These are phyloP conservation scores for Calcarius ornatus DNA, from an alignment of 2,113 vertebrate species.

Conservation along the genomic window DNA sequence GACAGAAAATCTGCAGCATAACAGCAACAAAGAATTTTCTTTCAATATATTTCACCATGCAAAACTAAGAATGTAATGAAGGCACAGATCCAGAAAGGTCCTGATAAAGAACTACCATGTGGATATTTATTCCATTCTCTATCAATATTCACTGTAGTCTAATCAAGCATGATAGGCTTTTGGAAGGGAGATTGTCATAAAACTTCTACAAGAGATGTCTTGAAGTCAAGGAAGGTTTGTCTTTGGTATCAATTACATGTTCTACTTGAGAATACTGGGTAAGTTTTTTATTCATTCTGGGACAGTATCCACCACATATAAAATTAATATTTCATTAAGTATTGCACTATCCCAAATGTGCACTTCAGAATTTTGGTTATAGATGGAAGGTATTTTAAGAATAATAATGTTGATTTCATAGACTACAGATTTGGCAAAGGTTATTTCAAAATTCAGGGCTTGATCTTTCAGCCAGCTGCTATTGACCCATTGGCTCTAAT, in stretches of 20 bases:
- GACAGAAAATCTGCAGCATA: neutral
- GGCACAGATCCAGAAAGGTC: neutral
- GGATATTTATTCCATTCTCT: neutral
- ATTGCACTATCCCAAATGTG: neutral
- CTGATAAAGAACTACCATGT: neutral
- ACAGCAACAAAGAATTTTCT: neutral
- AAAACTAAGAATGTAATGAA: neutral
- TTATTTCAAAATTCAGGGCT: neutral
- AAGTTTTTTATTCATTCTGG: neutral
- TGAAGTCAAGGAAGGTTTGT: neutral
- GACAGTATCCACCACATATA: neutral
- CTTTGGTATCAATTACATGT: neutral
- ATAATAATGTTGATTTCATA: neutral
- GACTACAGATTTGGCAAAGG: neutral
- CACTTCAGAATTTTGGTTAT: neutral
- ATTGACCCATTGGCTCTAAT: neutral
- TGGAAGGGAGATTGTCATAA: neutral
- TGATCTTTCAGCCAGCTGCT: neutral
- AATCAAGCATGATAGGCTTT: neutral
- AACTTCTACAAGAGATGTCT: neutral
- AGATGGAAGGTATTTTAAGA: neutral
- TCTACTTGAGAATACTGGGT: neutral
- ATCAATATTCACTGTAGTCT: neutral
- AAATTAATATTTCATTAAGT: neutral
- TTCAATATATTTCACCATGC: neutral